Percentiles rank a stretch among this genome's conserved stretches.
Conservation (phyloP, 2,888 invertebrate species). For the Cerceris rybyensis region DNA sequence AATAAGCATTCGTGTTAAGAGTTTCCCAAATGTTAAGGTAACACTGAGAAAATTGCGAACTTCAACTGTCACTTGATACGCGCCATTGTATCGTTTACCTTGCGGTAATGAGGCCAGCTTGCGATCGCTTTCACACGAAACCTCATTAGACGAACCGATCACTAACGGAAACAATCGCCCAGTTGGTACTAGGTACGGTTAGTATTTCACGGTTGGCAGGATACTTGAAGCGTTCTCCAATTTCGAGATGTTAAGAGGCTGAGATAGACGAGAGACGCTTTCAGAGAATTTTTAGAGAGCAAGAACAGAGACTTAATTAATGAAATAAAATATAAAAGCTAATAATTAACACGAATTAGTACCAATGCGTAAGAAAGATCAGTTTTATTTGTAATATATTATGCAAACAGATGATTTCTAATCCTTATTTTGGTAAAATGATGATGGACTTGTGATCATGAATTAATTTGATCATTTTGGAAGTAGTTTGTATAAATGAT, state of each 20-base stretch:
- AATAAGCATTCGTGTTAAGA: no score
- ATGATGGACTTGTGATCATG: no score
- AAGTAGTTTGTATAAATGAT: no score
- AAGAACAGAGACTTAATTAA: no score
- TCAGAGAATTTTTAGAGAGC: constrained; percentile 7
- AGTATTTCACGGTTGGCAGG: constrained; percentile 6
- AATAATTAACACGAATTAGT: no score
- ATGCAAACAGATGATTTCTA: no score
- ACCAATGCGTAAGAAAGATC: no score
- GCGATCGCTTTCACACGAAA: constrained; percentile 27
- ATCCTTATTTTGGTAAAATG: no score
- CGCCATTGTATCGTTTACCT: constrained; percentile 17
- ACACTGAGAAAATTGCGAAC: constrained; percentile 7
- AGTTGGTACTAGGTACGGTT: constrained; percentile 7
- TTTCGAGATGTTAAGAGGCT: not conserved
- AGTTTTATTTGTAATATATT: no score
- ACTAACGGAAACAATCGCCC: constrained; percentile 31
- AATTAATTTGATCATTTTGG: no score
- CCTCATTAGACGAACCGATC: constrained; percentile 33
- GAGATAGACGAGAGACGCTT: not conserved
- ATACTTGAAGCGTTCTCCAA: not conserved
- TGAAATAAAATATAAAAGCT: no score
- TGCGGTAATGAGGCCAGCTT: constrained; percentile 4
- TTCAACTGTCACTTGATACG: constrained; percentile 2
- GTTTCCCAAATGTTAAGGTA: no score